Evolutionary conservation across 2,888 invertebrate genomes (phyloP), one percentile per base, ranked within the genome.

Genomic region (Gastrophysa polygoni): DNA sequence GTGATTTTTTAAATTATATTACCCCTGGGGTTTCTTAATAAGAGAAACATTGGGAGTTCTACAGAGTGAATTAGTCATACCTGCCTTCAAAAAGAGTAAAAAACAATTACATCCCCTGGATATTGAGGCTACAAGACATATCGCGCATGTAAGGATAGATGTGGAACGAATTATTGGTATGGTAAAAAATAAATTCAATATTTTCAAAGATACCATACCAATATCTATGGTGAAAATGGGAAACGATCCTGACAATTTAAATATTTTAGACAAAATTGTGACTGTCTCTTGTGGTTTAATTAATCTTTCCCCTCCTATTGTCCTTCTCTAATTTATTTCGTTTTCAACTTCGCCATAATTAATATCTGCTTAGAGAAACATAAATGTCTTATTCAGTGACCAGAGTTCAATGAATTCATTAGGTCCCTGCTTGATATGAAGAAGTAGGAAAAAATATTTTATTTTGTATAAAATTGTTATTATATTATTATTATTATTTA

Each of bases 121-220:
- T 50, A 21, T 58, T 32, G 34, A 52, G 38, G 52, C 16, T 38
- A 58, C 44, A 11, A 3, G 51, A n/a, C 16, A 34, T 44, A 38
- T 21, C n/a, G 58, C 58, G 5, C 43, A 44, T 28, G 44, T 58
- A 28, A n/a, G 58, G 18, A 49, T 48, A 17, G 29, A 50, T 50
- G 29, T 50, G 10, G 50, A 56, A 56, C 24, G 46, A 24, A 17
- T 55, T 2, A 55, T 55, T 10, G 47, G 46, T 44, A 18, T 17
- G 28, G 16, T 56, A 21, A 20, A 28, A n/a, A 44, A 56, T 46
- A 43, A 57, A 57, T 50, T 43, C 51, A 51, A 46, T 20, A 61
- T 56, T 56, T 48, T 61, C 32, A 49, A 17, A 51, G 56, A 61
- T 57, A 16, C 38, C 50, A 43, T 56, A 44, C 61, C 57, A 14